Evolutionary conservation across 2,888 invertebrate genomes (phyloP).

Genomic region (Agelastica alni): DNA sequence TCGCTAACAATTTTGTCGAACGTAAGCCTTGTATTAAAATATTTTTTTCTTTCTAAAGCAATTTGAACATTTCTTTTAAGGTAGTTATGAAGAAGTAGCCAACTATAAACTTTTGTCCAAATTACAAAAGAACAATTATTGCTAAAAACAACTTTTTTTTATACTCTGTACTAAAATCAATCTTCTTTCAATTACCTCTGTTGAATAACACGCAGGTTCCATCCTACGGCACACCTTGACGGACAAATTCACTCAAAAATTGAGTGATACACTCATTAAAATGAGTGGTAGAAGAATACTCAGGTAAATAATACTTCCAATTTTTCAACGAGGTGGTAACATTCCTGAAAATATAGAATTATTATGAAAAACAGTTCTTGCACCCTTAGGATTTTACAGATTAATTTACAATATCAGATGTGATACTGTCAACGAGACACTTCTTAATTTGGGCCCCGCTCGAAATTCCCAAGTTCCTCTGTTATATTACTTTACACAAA

Average conservation of each 20-base stretch:
- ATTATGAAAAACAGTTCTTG: neutral
- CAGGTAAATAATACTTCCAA: conserved; percentile 19
- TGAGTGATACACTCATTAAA: conserved; percentile 40
- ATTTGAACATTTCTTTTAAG: too few relatives aligned
- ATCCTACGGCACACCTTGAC: conserved; percentile 47
- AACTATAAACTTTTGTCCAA: neutral
- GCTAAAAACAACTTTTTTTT: conserved; percentile 28
- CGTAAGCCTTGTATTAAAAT: too few relatives aligned
- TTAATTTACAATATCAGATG: neutral
- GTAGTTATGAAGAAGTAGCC: neutral
- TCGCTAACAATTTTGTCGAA: too few relatives aligned
- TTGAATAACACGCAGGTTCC: conserved; percentile 43
- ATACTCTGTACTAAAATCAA: conserved; percentile 22
- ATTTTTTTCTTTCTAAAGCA: too few relatives aligned
- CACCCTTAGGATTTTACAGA: neutral
- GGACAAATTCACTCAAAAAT: conserved; percentile 38
- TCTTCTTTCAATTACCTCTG: conserved; percentile 20
- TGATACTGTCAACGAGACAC: too few relatives aligned
- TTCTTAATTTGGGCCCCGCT: too few relatives aligned
- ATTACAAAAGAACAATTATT: conserved; percentile 25
- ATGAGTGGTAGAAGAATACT: conserved; percentile 41
- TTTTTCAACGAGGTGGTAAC: conserved; percentile 51
- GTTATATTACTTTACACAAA: too few relatives aligned
- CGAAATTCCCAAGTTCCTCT: too few relatives aligned
- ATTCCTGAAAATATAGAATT: conserved; percentile 40